Evolutionary conservation across 2,113 vertebrate species (phyloP).

Genomic region (Pandion haliaetus): DNA sequence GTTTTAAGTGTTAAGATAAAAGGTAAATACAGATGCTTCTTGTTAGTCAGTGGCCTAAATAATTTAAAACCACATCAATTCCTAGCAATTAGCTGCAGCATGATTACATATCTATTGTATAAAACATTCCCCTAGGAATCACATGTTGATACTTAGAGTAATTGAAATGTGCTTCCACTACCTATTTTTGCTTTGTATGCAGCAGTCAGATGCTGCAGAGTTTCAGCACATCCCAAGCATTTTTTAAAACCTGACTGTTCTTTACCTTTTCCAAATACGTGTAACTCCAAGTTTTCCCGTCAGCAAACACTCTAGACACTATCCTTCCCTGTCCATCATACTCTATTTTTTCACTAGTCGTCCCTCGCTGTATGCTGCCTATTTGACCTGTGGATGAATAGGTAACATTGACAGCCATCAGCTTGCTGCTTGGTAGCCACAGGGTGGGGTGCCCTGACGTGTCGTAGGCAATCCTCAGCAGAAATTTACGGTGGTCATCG

Average conservation of each 20-base stretch:
- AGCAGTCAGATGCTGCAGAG: background rate
- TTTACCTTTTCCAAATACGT: conserved; percentile 96
- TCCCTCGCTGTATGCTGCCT: conserved; percentile 91
- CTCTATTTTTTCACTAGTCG: conserved; percentile 89
- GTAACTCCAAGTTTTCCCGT: conserved; percentile 98
- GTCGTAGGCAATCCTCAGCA: conserved; percentile 95
- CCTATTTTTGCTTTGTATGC: background rate
- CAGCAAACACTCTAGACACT: conserved; percentile 91
- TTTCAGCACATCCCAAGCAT: background rate
- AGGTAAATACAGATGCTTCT: conserved; percentile 39
- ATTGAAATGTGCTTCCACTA: background rate
- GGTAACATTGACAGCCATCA: conserved; percentile 95
- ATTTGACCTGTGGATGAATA: conserved; percentile 92
- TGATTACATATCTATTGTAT: conserved; percentile 8
- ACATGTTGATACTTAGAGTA: background rate
- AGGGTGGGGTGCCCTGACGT: conserved; percentile 91
- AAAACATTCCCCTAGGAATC: conserved; percentile 16
- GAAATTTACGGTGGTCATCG: conserved; percentile 98
- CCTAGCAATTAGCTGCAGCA: conserved; percentile 45
- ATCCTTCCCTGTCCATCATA: conserved; percentile 92
- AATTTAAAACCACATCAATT: conserved; percentile 43
- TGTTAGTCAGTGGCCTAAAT: conserved; percentile 43
- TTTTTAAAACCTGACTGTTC: background rate
- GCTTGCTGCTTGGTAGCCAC: conserved; percentile 97
- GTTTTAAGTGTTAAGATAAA: conserved; percentile 11